These are phyloP conservation scores for Gadus macrocephalus DNA, from an alignment of 2,113 vertebrate species.

Conservation along the genomic window DNA sequence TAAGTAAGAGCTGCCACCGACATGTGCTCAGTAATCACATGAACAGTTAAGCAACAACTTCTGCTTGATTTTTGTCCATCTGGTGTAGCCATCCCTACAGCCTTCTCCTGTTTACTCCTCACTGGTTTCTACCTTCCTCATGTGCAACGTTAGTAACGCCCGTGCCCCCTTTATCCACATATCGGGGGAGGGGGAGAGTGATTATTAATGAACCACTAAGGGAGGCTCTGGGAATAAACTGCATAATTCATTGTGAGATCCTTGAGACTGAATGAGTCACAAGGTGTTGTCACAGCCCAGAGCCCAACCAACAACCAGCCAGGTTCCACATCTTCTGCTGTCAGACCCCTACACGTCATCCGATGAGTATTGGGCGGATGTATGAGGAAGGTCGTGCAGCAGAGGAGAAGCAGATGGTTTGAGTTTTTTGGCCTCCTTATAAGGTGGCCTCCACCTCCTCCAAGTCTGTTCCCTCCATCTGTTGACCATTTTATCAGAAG, in stretches of 20 bases:
- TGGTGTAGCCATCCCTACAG: too few species aligned
- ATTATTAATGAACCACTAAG: constrained; percentile 38
- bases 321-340: constrained; percentile 31
- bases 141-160: neutral
- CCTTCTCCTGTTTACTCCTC: neutral
- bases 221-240: constrained; percentile 43
- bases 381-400: neutral
- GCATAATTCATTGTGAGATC: constrained; percentile 48
- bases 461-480: constrained; percentile 38
- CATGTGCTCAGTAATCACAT: too few species aligned
- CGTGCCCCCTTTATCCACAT: neutral
- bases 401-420: constrained; percentile 46
- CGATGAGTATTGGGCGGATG: neutral
- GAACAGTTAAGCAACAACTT: too few species aligned
- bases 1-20: too few species aligned
- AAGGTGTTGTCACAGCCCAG: constrained; percentile 19
- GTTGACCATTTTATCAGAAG: constrained; percentile 15
- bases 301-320: constrained; percentile 9
- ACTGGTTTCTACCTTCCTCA: constrained; percentile 6
- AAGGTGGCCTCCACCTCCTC: constrained; percentile 1
- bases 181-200: constrained; percentile 5
- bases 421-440: constrained; percentile 16
- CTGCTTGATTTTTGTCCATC: too few species aligned
- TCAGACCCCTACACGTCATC: constrained; percentile 8
- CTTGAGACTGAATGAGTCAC: constrained; percentile 36